Evolutionary conservation across 2,797 vertebrate genomes (phyloP), one percentile per base, ranked within the genome.

Genomic region (Eleutherodactylus coqui): DNA sequence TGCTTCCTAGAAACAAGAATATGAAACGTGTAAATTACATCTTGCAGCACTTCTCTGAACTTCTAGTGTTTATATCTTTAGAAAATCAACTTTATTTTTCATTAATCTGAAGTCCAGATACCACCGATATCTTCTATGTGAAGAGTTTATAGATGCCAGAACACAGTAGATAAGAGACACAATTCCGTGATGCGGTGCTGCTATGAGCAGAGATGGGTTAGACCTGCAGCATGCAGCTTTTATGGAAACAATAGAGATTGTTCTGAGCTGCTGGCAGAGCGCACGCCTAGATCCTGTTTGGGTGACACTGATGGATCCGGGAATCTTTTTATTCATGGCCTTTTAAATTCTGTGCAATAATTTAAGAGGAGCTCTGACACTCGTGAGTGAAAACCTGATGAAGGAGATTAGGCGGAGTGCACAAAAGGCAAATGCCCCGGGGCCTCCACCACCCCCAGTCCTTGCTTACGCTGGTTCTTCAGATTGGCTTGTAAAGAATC

Each of bases 301-400:
- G 62, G 45, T 82, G 79, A 70, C 62, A 82, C 32, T 70, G 32
- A 47, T 34, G 49, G 1, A 81, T 81, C 79, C 79, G 62, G 62
- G 62, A 29, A 49, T 80, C 60, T 32, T 80, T 17, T 19, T 45
- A 27, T n/a, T 47, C 64, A 11, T 2, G 45, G 17, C 14, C 41
- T 82, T 27, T 53, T 82, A 29, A 27, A n/a, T 70, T 17, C 32
- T 32, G 41, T 24, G 41, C 7, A 27, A 67, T 32, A 29, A n/a
- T 34, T 43, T 45, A 24, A 34, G 69, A 3, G 5, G 9, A 77
- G 47, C 13, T 16, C 6, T 77, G 17, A 75, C 36, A 14, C 19
- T 16, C 9, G 19, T 73, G 41, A 4, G 45, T 43, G 41, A 73
- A 13, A n/a, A n/a, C n/a, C 13, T 13, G 16, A 2, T 67, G 32